Evolutionary conservation across 1,140 invertebrate genomes (phyloP).

Genomic region (Carcinoscorpius rotundicauda): DNA sequence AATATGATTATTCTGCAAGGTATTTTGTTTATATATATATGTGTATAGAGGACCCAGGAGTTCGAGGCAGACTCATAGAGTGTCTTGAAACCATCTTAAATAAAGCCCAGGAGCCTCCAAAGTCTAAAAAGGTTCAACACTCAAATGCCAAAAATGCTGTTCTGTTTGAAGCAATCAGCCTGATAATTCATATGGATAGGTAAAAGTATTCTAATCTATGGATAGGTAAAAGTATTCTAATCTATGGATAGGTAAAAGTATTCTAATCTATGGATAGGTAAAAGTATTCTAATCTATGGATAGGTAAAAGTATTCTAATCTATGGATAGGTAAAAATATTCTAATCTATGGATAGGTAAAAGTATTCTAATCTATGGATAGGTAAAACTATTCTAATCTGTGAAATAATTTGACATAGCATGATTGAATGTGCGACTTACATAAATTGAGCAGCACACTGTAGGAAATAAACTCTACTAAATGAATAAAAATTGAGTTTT

Average conservation of each 20-base stretch:
- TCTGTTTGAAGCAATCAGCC: conserved; percentile 97
- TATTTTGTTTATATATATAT: background rate
- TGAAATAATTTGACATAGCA: too few species aligned
- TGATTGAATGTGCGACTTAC: too few species aligned
- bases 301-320: conserved; percentile 39
- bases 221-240: conserved; percentile 51
- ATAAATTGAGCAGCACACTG: too few species aligned
- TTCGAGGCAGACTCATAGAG: conserved; percentile 87
- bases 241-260: conserved; percentile 66
- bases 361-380: conserved; percentile 65
- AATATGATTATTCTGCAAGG: too few species aligned
- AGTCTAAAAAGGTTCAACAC: conserved; percentile 99
- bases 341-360: conserved; percentile 76
- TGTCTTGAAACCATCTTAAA: conserved; percentile 99
- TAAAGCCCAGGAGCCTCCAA: conserved; percentile 98
- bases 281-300: conserved; percentile 59
- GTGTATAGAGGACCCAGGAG: conserved; percentile 52
- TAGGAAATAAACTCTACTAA: too few species aligned
- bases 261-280: conserved; percentile 69
- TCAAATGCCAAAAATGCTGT: conserved; percentile 99
- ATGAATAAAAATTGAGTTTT: too few species aligned
- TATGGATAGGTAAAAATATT: too few species aligned
- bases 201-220: conserved; percentile 23
- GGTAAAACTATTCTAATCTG: conserved; percentile 29
- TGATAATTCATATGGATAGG: conserved; percentile 98